Conservation (phyloP, 1,140 invertebrate genomes). For the Pachypsylla venusta region DNA sequence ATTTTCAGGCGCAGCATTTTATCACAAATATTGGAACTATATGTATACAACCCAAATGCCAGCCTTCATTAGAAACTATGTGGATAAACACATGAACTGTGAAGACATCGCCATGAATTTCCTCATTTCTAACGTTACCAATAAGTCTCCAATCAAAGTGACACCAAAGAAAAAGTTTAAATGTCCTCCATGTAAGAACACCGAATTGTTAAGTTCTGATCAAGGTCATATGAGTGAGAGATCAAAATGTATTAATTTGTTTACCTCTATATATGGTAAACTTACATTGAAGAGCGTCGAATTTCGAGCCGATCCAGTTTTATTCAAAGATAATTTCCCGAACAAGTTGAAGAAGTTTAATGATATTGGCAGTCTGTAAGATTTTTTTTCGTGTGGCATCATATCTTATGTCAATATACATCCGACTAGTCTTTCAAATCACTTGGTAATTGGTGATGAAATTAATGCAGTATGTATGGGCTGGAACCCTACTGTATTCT, state of each 20-base stretch:
- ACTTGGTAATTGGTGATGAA: too few relatives aligned
- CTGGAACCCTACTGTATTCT: too few relatives aligned
- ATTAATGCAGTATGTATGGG: too few relatives aligned
- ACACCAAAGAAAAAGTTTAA: slow-evolving; percentile 96
- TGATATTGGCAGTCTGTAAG: slow-evolving; percentile 77
- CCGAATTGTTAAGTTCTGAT: slow-evolving; percentile 86
- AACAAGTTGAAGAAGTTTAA: slow-evolving; percentile 78
- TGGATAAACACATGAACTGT: slow-evolving; percentile 85
- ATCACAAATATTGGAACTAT: slow-evolving; percentile 60
- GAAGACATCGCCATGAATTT: slow-evolving; percentile 95
- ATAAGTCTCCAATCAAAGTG: slow-evolving; percentile 90
- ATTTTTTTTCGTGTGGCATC: too few relatives aligned
- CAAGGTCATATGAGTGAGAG: slow-evolving; percentile 83
- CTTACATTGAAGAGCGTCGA: slow-evolving; percentile 83
- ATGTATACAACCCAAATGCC: slow-evolving; percentile 74
- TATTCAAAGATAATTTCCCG: slow-evolving; percentile 79
- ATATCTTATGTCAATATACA: too few relatives aligned
- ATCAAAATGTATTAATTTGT: slow-evolving; percentile 80
- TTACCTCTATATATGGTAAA: slow-evolving; percentile 62
- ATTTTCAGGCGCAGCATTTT: background rate
- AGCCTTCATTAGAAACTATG: slow-evolving; percentile 61
- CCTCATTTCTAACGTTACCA: slow-evolving; percentile 74
- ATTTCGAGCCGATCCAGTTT: slow-evolving; percentile 85
- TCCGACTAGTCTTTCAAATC: too few relatives aligned
- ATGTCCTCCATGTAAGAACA: slow-evolving; percentile 87